Evolutionary conservation across 1,140 invertebrate species (phyloP).

Genomic region (Cyclargus thomasi): DNA sequence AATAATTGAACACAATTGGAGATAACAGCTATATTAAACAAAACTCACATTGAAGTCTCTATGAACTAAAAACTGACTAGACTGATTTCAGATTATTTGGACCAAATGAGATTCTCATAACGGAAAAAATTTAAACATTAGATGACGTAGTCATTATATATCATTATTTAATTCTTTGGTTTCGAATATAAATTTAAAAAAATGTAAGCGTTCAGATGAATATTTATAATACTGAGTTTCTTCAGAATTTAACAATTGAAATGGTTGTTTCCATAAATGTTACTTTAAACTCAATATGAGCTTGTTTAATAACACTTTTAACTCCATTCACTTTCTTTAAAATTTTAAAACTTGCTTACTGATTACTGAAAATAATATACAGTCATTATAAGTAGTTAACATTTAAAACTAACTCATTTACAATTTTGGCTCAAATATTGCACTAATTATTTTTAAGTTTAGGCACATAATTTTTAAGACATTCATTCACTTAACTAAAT

Average conservation of each 20-base stretch:
- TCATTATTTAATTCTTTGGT: neutral
- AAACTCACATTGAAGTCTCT: conserved; percentile 6
- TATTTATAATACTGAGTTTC: neutral
- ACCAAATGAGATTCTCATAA: neutral
- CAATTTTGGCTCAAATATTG: conserved; percentile 10
- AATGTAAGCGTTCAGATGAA: too few species aligned
- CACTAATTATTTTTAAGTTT: neutral
- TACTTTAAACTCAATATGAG: neutral
- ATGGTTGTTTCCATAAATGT: too few species aligned
- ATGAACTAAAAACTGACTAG: conserved; percentile 11
- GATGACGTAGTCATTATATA: neutral
- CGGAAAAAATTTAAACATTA: neutral
- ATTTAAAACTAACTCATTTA: conserved; percentile 9
- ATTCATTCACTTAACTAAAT: neutral
- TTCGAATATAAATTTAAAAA: neutral
- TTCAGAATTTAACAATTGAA: neutral
- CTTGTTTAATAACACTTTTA: conserved; percentile 15
- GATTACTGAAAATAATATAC: too few species aligned
- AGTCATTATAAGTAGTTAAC: neutral
- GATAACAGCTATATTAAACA: conserved; percentile 12
- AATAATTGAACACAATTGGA: neutral
- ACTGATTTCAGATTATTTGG: conserved; percentile 6
- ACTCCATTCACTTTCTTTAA: neutral
- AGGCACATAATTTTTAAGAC: conserved; percentile 1
- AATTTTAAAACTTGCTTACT: too few species aligned